A percentile compares a stretch with the other conserved stretches of the same genome.
These are phyloP conservation scores for Schizothorax lantsangensis DNA, from an alignment of 2,797 vertebrate genomes.

Conservation along the genomic window DNA sequence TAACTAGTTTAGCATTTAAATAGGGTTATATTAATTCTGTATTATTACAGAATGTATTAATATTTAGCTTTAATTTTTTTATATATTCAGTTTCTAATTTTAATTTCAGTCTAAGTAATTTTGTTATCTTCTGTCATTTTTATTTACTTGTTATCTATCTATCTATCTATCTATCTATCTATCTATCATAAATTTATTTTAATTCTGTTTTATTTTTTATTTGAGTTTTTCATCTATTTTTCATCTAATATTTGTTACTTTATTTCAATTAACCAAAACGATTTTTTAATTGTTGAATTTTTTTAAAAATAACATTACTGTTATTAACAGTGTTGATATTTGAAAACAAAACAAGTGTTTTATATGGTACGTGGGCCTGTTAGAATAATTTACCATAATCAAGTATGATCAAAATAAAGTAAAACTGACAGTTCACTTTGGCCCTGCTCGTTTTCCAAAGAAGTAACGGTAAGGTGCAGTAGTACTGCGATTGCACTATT, in stretches of 20 bases:
- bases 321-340: neutral
- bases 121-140: neutral
- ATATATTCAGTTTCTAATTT: neutral
- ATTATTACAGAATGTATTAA: neutral
- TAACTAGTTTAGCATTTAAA: neutral
- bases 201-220: neutral
- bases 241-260: neutral
- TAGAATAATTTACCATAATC: neutral
- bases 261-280: neutral
- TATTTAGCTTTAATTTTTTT: neutral
- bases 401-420: neutral
- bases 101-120: neutral
- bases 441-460: neutral
- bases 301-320: neutral
- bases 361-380: neutral
- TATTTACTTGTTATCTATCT: neutral
- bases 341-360: neutral
- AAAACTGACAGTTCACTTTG: neutral
- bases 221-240: neutral
- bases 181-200: neutral
- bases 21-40: neutral
- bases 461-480: neutral
- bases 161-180: too few species aligned
- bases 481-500: neutral
- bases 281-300: neutral